phyloP scores from a whole-genome alignment of 2,113 vertebrate species.

The Natator depressus region DNA sequence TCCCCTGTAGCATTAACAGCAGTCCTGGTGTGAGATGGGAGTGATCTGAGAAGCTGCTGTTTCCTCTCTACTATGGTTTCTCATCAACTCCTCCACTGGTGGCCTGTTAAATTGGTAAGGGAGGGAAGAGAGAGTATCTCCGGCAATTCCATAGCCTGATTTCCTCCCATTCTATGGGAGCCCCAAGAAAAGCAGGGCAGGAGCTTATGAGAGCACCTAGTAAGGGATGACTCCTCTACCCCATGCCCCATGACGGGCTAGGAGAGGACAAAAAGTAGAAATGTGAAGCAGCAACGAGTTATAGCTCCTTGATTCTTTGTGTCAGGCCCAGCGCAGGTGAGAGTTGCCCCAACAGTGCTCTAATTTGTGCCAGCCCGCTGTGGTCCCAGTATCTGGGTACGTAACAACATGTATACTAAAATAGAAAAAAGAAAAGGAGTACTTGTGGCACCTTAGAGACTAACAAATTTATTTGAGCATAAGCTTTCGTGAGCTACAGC shows the following conservation, averaged over 20 bases:
- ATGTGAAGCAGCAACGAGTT: neutral
- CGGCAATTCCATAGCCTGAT: neutral
- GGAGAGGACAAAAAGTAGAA: slow-evolving; percentile 31
- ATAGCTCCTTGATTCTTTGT: neutral
- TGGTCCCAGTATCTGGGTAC: neutral
- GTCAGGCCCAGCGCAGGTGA: neutral
- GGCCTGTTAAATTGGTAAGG: neutral
- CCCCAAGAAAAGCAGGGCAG: neutral
- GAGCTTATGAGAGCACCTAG: neutral
- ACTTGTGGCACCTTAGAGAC: no score
- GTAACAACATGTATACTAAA: no score
- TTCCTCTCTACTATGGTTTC: neutral
- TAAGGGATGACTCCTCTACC: neutral
- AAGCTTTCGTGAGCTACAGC: no score
- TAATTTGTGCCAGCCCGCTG: neutral
- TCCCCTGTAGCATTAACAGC: neutral
- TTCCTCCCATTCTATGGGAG: neutral
- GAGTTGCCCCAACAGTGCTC: neutral
- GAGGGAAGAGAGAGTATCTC: neutral
- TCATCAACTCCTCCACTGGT: neutral
- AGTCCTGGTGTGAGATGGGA: neutral
- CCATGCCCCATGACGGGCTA: neutral
- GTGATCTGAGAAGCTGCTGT: neutral
- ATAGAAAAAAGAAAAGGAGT: no score
- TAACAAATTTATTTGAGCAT: no score